Evolutionary conservation across 2,888 invertebrate genomes (phyloP), one percentile per base, ranked within the genome.

Genomic region (Diarsia dahlii): DNA sequence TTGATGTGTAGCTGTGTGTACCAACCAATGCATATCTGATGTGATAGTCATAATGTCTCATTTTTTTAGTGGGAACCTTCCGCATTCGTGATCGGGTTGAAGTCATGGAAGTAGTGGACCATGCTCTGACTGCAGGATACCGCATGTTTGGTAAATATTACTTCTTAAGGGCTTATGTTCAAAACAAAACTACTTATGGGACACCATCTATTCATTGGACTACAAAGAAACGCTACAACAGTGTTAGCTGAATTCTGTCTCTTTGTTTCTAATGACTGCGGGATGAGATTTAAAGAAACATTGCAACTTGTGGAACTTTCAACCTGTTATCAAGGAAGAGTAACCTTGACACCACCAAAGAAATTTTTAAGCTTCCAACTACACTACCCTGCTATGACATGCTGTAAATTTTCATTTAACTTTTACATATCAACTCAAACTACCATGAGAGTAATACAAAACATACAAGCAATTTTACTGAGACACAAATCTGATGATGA

Each of bases 101-200:
- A 8, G 81, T 95, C 3, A 87, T 89, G 73, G 76, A 79, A 20
- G 97, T 97, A 2, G 89, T 98, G 15, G 97, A 98, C 90, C 94
- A 96, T 87, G 98, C 98, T 3, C 92, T 98, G 15, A 93, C 91
- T 64, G 96, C 97, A 76, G 98, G 98, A 12, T 98, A 98, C 91
- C 97, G 98, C 79, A 96, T 97, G 80, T 97, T 98, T 92, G 98
- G 98, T 98, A 95, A 93, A 93, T 65, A 45, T 87, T 18, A 46
- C 46, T 65, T 13, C 12, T 46, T n/a, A 8, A 18, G 8, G 23
- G 1, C 39, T 39, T 39, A 39, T 39, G 39, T 39, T 39, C 8
- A 39, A 39, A 39, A 39, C 39, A 39, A 39, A 39, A 46, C 46
- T 65, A 20, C 12, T 46, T 23, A 8, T n/a, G 5, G 23, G 2